Evolutionary conservation across 2,113 vertebrate species (phyloP).

Genomic region (Morone chrysops): DNA sequence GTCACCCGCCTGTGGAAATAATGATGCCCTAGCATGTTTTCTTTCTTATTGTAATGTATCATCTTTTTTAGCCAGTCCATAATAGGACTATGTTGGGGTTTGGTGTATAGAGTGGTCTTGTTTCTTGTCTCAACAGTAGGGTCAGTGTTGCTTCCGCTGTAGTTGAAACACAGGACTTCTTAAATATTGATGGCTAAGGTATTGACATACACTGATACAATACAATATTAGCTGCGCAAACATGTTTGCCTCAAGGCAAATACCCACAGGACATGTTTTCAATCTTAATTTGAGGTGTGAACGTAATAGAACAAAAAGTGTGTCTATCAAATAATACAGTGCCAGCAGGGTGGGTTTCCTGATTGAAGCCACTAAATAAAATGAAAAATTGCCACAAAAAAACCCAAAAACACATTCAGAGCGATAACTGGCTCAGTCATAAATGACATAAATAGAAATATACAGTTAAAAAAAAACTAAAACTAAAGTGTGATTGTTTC

Average conservation of each 20-base stretch:
- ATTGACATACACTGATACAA: background rate
- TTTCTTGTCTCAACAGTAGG: background rate
- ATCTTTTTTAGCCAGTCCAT: background rate
- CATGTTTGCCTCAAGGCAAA: constrained; percentile 6
- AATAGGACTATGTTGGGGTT: background rate
- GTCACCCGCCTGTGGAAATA: background rate
- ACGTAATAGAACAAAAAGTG: background rate
- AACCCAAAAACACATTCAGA: background rate
- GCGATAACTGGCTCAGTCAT: background rate
- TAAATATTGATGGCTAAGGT: constrained; percentile 1
- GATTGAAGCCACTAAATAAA: constrained; percentile 2
- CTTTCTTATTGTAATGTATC: background rate
- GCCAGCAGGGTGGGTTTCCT: constrained; percentile 13
- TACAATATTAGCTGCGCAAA: background rate
- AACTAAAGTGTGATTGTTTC: background rate
- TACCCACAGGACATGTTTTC: background rate
- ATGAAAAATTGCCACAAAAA: background rate
- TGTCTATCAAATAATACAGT: constrained; percentile 19
- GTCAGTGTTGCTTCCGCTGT: background rate
- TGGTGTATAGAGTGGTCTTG: background rate
- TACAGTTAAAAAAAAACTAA: background rate
- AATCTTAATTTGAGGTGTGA: background rate
- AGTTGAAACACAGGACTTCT: background rate
- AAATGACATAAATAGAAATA: constrained; percentile 1
- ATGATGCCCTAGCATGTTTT: background rate